Evolutionary conservation across 2,888 invertebrate genomes (phyloP).

Genomic region (Didymodactylos carnosus): DNA sequence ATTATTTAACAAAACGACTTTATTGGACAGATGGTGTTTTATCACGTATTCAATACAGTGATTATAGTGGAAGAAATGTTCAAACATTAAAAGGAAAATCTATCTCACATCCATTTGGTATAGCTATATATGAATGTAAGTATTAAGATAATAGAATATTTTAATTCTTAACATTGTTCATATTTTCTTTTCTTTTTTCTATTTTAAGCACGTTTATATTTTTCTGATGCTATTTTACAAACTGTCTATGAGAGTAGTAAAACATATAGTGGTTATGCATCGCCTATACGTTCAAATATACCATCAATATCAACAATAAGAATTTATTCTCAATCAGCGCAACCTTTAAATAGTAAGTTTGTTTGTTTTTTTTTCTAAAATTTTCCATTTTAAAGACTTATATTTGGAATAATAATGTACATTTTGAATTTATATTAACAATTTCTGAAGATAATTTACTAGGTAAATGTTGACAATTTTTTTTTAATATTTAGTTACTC

Average conservation of each 20-base stretch:
- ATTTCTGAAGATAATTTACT: background rate
- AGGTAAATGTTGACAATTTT: too few species aligned
- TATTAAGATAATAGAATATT: background rate
- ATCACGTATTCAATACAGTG: conserved; percentile 59
- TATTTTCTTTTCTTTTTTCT: background rate
- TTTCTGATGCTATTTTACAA: conserved; percentile 86
- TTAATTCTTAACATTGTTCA: background rate
- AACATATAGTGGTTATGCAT: background rate
- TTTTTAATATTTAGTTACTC: conserved; percentile 43
- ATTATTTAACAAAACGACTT: conserved; percentile 61
- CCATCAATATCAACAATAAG: background rate
- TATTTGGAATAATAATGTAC: background rate
- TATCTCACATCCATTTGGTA: conserved; percentile 45
- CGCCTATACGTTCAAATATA: background rate
- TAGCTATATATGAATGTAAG: conserved; percentile 47
- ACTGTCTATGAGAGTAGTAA: conserved; percentile 36
- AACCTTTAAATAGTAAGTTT: background rate
- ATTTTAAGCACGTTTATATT: conserved; percentile 62
- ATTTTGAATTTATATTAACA: background rate
- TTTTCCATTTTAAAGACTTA: too few species aligned
- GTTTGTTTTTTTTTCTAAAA: too few species aligned
- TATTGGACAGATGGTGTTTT: conserved; percentile 79
- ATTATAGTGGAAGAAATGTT: conserved; percentile 70
- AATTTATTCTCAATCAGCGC: background rate
- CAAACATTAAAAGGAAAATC: conserved; percentile 70